phyloP scores from a whole-genome alignment of 2,113 vertebrate genomes.

The Scatophagus argus region DNA sequence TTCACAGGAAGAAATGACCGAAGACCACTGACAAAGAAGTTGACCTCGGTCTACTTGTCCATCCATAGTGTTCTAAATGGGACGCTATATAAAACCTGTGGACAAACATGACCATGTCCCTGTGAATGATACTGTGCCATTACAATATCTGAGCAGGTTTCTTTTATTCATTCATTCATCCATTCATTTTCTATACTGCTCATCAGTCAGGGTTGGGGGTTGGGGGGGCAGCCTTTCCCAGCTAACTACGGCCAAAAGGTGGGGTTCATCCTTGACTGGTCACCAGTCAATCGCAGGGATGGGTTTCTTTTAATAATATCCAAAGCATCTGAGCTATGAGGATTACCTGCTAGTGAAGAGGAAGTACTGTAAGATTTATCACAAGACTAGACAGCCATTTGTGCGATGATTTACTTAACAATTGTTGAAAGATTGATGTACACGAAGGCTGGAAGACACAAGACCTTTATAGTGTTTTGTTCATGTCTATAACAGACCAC shows the following conservation, averaged over 20 bases:
- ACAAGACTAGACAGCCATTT: neutral
- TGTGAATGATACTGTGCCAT: neutral
- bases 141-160: neutral
- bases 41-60: conserved; percentile 1
- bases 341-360: neutral
- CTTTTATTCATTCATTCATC: too few species aligned
- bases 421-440: neutral
- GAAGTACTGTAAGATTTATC: neutral
- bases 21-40: neutral
- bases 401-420: neutral
- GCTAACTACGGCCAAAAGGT: too few species aligned
- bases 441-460: neutral
- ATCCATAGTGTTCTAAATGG: conserved; percentile 1
- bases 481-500: neutral
- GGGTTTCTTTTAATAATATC: too few species aligned
- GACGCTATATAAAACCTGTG: neutral
- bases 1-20: neutral
- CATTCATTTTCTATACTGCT: too few species aligned
- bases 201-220: too few species aligned
- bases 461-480: neutral
- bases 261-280: too few species aligned
- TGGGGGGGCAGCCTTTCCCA: too few species aligned
- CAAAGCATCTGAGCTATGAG: neutral
- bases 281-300: too few species aligned
- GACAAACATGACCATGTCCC: neutral